Conservation (phyloP, 2,888 invertebrate genomes). For the Lucinisca nassula region DNA sequence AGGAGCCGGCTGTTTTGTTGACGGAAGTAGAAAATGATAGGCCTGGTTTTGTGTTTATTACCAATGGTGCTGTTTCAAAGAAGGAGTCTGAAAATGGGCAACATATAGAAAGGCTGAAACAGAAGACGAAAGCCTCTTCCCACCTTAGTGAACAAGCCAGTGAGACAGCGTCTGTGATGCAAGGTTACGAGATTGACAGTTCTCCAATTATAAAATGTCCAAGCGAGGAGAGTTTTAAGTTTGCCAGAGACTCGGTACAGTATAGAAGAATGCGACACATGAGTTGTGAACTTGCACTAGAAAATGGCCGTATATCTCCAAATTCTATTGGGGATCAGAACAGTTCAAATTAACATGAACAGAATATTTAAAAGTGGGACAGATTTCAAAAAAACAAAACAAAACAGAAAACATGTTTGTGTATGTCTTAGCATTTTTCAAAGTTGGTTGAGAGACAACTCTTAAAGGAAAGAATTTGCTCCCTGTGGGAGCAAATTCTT, state of each 20-base stretch:
- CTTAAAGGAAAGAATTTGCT: too few relatives aligned
- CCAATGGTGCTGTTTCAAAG: background rate
- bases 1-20: constrained; percentile 67
- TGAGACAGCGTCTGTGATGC: background rate
- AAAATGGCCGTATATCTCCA: constrained; percentile 80
- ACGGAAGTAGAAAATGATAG: constrained; percentile 83
- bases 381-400: too few relatives aligned
- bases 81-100: background rate
- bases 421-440: too few relatives aligned
- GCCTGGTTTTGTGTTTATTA: constrained; percentile 41
- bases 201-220: background rate
- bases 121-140: background rate
- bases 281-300: constrained; percentile 81
- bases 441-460: too few relatives aligned
- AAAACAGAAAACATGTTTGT: too few relatives aligned
- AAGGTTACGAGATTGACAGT: background rate
- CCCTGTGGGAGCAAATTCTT: too few relatives aligned
- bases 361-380: too few relatives aligned
- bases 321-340: constrained; percentile 10
- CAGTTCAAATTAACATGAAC: background rate
- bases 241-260: background rate
- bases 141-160: background rate
- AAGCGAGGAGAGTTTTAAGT: background rate
- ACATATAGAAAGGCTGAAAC: background rate
- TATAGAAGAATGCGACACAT: constrained; percentile 66